Evolutionary conservation across 2,888 invertebrate genomes (phyloP), one percentile per base, ranked within the genome.

Genomic region (Folsomia candida): DNA sequence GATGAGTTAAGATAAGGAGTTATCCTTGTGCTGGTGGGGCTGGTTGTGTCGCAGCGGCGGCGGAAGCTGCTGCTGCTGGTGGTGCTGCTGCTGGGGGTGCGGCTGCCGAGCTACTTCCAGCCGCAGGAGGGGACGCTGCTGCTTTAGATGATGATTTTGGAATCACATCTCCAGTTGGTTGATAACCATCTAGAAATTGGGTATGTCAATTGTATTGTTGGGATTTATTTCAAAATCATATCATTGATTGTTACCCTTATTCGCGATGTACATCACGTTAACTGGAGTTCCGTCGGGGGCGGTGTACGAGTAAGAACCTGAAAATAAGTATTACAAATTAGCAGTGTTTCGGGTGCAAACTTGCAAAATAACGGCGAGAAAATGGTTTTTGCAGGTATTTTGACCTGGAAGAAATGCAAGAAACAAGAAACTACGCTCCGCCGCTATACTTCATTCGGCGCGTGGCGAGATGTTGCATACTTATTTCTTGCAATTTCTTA

Each of bases 231-330:
- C 6, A 54, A 54, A 54, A 54, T 14, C 54, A n/a, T n/a, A n/a
- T n/a, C n/a, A n/a, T n/a, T n/a, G n/a, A n/a, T n/a, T 54, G 25
- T 14, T 51, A 64, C 63, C 51, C 27, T 74, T 72, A 62, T 76
- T 72, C 9, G 76, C 76, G 2, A 74, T 62, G 65, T 76, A 76
- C 1, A 65, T 72, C n/a, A 74, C 66, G 54, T 58, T 66, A 27
- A 76, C 67, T 25, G 71, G 70, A 25, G 70, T 72, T 61, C 76
- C 76, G 25, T 76, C 72, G n/a, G 76, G 76, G 28, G 72, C 68
- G 1, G 69, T 60, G 22, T 76, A 76, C 14, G 74, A 70, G 66
- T 76, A 76, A 27, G 29, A 29, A 2, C 62, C n/a, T n/a, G n/a
- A n/a, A n/a, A n/a, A n/a, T n/a, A n/a, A n/a, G n/a, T n/a, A n/a